phyloP scores from a whole-genome alignment of 1,140 invertebrate genomes.

The Ceratosolen fusciceps region DNA sequence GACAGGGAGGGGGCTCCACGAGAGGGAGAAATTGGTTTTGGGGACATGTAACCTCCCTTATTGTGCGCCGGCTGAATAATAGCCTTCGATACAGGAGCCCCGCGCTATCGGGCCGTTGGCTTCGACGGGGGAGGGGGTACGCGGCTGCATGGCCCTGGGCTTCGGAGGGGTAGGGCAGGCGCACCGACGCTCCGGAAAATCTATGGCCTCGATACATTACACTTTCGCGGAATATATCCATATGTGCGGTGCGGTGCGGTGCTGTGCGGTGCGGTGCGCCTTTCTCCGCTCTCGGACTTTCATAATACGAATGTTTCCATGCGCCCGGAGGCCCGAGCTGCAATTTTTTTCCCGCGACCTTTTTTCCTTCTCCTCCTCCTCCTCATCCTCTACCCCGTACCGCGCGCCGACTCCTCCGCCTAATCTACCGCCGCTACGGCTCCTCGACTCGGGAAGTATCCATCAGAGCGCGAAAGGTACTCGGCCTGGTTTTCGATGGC shows the following conservation, averaged over 20 bases:
- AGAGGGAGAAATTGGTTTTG: constrained; percentile 56
- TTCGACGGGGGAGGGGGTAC: background rate
- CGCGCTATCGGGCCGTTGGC: background rate
- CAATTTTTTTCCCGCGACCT: background rate
- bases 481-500: background rate
- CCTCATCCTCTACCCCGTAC: too few species aligned
- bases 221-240: constrained; percentile 48
- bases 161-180: background rate
- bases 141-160: too few species aligned
- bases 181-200: constrained; percentile 25
- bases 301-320: constrained; percentile 37
- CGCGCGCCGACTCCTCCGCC: too few species aligned
- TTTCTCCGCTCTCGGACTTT: constrained; percentile 9
- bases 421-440: too few species aligned
- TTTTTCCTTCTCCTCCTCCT: background rate
- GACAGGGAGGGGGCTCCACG: constrained; percentile 30
- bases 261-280: background rate
- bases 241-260: background rate
- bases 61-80: constrained; percentile 51
- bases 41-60: constrained; percentile 53
- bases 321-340: background rate
- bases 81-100: constrained; percentile 48
- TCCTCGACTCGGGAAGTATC: constrained; percentile 25
- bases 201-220: constrained; percentile 48
- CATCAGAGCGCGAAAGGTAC: constrained; percentile 11